A percentile compares a stretch with the other conserved stretches of the same genome.
These are phyloP conservation scores for Eulithis prunata DNA, from an alignment of 2,888 invertebrate genomes.

Conservation along the genomic window DNA sequence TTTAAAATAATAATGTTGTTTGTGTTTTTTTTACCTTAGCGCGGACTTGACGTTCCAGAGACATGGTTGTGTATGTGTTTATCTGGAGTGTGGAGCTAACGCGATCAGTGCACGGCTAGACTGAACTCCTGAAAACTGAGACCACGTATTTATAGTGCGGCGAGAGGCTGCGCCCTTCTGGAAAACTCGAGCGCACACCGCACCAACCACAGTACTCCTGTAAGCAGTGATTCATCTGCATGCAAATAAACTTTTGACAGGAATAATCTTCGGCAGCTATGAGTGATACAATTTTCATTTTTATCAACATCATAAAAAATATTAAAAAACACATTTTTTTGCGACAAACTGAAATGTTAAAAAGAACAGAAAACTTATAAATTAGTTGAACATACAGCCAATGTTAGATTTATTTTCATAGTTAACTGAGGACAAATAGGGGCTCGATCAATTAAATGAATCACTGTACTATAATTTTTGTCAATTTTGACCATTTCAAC, in stretches of 20 bases:
- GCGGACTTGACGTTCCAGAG: slow-evolving; percentile 96
- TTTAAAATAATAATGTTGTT: too few relatives aligned
- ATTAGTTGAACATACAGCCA: too few relatives aligned
- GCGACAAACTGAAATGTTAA: too few relatives aligned
- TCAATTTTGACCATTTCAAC: too few relatives aligned
- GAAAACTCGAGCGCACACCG: slow-evolving; percentile 69
- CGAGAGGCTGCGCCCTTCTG: slow-evolving; percentile 76
- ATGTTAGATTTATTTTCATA: too few relatives aligned
- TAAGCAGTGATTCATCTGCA: slow-evolving; percentile 47
- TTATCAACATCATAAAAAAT: background rate
- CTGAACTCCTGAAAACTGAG: slow-evolving; percentile 78
- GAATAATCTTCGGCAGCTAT: background rate
- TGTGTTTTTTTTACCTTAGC: slow-evolving; percentile 86
- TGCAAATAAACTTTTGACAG: slow-evolving; percentile 70
- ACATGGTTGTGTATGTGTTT: slow-evolving; percentile 85
- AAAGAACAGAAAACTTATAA: too few relatives aligned
- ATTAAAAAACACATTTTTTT: too few relatives aligned
- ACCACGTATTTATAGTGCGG: slow-evolving; percentile 77
- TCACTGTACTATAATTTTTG: too few relatives aligned
- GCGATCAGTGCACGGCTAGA: slow-evolving; percentile 72
- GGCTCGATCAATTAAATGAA: too few relatives aligned
- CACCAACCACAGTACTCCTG: slow-evolving; percentile 52
- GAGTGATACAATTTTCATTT: background rate
- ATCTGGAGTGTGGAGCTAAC: slow-evolving; percentile 60
- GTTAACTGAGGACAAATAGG: too few relatives aligned